Evolutionary conservation across 2,797 vertebrate genomes (phyloP).

Genomic region (Catharus ustulatus): DNA sequence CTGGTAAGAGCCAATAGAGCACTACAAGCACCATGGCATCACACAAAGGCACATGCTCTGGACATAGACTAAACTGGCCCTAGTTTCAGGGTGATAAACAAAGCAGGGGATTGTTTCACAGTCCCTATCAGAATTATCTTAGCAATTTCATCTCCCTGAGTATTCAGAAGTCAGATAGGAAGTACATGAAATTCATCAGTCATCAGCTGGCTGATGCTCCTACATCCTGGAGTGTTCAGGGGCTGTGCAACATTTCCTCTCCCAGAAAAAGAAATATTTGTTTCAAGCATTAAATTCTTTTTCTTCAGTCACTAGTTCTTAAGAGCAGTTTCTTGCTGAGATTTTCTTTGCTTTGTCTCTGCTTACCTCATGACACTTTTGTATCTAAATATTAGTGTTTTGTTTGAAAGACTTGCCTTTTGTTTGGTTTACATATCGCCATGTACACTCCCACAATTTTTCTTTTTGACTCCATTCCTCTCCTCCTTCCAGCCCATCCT

Average conservation of each 20-base stretch:
- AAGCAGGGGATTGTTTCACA: conserved; percentile 29
- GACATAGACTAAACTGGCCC: background rate
- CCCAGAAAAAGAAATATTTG: background rate
- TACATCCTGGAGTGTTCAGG: background rate
- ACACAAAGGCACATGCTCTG: background rate
- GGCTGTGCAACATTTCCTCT: conserved; percentile 30
- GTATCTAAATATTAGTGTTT: background rate
- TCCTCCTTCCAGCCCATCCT: background rate
- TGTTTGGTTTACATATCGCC: background rate
- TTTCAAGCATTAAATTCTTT: background rate
- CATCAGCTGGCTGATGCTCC: conserved; percentile 10
- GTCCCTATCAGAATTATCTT: background rate
- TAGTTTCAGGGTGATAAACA: background rate
- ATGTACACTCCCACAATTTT: background rate
- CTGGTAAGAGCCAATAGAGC: background rate
- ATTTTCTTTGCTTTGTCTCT: conserved; percentile 29
- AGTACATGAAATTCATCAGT: conserved; percentile 35
- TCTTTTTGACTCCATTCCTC: background rate
- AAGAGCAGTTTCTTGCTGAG: background rate
- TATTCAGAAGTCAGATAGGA: conserved; percentile 34
- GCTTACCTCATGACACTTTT: background rate
- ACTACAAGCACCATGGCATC: background rate
- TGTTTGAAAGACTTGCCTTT: conserved; percentile 12
- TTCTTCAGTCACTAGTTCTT: background rate
- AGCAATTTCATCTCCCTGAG: background rate